Conservation (phyloP, 1,140 invertebrate genomes). For the Rhagoletis zephyria region DNA sequence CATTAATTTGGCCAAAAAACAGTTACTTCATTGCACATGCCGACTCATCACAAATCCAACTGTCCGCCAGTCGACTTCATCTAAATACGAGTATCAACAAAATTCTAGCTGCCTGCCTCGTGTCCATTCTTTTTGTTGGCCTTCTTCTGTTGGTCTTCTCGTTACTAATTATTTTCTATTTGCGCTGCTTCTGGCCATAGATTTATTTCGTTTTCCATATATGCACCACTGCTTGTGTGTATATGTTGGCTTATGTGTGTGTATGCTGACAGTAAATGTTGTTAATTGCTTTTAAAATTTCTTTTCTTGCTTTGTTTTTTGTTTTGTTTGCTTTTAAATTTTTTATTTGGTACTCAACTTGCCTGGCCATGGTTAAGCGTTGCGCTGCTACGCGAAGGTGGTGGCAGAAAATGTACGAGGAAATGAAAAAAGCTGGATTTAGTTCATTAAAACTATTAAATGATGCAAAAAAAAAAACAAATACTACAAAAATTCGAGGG, state of each 20-base stretch:
- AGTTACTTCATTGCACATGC: conserved; percentile 45
- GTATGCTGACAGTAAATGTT: conserved; percentile 57
- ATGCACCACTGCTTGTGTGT: not conserved
- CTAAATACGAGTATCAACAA: conserved; percentile 54
- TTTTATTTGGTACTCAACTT: conserved; percentile 41
- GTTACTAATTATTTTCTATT: conserved; percentile 1
- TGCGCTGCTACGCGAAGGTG: not conserved
- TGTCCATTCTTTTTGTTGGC: conserved; percentile 53
- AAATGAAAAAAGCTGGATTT: conserved; percentile 35
- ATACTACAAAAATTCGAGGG: too few species aligned
- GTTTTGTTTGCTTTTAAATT: conserved; percentile 41
- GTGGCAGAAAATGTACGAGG: too few species aligned
- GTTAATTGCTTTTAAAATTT: conserved; percentile 54
- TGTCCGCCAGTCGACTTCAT: conserved; percentile 21
- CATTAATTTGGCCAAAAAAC: conserved; percentile 56
- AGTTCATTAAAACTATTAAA: conserved; percentile 49
- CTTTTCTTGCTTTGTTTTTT: conserved; percentile 21
- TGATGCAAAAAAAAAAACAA: conserved; percentile 6
- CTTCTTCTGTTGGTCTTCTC: conserved; percentile 54
- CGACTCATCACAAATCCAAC: conserved; percentile 57
- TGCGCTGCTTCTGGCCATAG: not conserved
- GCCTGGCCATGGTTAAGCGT: conserved; percentile 6
- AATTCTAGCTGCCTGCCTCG: conserved; percentile 54
- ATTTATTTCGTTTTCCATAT: not conserved
- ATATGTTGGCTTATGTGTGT: not conserved